Base-by-base conservation (phyloP, 2,797 vertebrate species). In the Loriculus beryllinus region DNA sequence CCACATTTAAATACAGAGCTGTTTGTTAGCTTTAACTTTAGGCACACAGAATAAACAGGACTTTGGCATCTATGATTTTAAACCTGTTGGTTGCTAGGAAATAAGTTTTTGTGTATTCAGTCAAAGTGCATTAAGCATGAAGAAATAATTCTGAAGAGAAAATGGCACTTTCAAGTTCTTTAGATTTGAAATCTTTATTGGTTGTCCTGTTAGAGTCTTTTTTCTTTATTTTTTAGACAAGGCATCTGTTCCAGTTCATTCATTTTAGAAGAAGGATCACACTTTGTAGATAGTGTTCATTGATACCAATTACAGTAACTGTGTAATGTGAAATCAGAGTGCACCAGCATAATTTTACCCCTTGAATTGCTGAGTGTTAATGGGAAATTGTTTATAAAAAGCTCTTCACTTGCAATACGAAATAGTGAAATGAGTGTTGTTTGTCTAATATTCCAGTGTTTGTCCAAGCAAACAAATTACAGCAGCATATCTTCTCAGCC, bases 1-100 rank as follows among this genome's bases (percentile, higher is more conserved):
- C 98, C 98, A 98, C 98, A 99, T 99, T 99, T 98, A 98, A 99
- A 99, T 99, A 98, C 98, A 98, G 97, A 98, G 97, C 96, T 97
- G 96, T 98, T 98, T 98, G 97, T 98, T 97, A 98, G 98, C 97
- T 98, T 98, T 98, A 98, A 98, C 98, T 98, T 96, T 94, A 97
- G 96, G 96, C 95, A 96, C 95, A 97, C 75, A 79, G 83, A 96
- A 79, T 96, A 98, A 97, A 97, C 94, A 96, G 92, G 67, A 91
- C 93, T 96, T 94, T 72, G 85, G 95, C 88, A 95, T 94, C 91
- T 96, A 12, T 94, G 94, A 89, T 97, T 97, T 96, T 93, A 96
- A 93, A 97, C 97, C 96, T 97, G 88, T 96, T 92, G 93, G 94
- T 95, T 97, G 91, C 96, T 96, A 96, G 89, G 96, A 96, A 97